A percentile compares a stretch with the other conserved stretches of the same genome.
Evolutionary conservation across 2,113 vertebrate species (phyloP).

Genomic region (Pitta sordida): DNA sequence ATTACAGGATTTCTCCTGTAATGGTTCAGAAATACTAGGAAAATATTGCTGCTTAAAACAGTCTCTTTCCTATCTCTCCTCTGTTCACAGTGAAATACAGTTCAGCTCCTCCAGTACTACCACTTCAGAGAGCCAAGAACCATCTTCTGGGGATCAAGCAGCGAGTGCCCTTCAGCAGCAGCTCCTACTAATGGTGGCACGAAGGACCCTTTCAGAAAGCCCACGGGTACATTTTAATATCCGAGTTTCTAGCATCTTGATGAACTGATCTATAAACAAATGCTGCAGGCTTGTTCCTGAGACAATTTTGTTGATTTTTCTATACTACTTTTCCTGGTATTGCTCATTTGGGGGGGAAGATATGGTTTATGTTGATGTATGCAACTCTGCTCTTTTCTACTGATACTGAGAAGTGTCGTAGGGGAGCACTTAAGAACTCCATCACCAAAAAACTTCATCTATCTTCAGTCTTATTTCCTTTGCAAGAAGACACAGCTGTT

Average conservation of each 20-base stretch:
- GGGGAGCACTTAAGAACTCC: background rate
- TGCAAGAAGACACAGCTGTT: background rate
- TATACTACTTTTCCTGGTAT: background rate
- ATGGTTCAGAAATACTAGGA: background rate
- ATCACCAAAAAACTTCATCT: background rate
- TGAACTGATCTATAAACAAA: background rate
- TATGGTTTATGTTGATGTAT: slow-evolving; percentile 3
- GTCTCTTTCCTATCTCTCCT: background rate
- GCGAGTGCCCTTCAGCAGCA: slow-evolving; percentile 86
- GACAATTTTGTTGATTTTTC: background rate
- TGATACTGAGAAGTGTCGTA: background rate
- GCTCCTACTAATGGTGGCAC: slow-evolving; percentile 83
- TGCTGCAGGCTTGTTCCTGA: background rate
- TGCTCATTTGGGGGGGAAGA: background rate
- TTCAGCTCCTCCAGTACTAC: slow-evolving; percentile 88
- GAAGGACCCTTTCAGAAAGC: slow-evolving; percentile 86
- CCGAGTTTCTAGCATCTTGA: background rate
- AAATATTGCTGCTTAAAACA: background rate
- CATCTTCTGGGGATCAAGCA: slow-evolving; percentile 73
- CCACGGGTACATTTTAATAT: slow-evolving; percentile 76
- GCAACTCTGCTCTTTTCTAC: background rate
- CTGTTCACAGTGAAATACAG: slow-evolving; percentile 81
- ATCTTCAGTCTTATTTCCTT: background rate
- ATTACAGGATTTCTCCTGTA: background rate
- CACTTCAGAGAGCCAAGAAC: slow-evolving; percentile 84